A percentile compares a stretch with the other conserved stretches of the same genome.
These are phyloP conservation scores for Dendrocincla fuliginosa DNA, from an alignment of 2,797 vertebrate genomes.

Conservation along the genomic window DNA sequence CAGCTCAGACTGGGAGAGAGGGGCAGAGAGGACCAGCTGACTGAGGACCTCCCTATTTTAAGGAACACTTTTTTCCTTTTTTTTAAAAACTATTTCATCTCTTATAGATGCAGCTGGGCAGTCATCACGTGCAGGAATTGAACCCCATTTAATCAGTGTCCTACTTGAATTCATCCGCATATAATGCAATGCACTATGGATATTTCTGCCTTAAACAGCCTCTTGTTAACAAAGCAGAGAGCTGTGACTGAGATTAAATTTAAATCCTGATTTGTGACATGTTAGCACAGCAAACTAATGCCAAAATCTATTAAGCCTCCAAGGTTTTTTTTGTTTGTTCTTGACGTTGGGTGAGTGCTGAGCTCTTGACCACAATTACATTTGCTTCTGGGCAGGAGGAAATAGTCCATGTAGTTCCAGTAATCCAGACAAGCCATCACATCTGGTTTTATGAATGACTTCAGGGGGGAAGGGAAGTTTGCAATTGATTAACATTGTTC, in stretches of 20 bases:
- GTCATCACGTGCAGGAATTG: neutral
- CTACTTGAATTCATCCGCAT: neutral
- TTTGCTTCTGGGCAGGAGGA: conserved; percentile 57
- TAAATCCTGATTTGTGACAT: conserved; percentile 61
- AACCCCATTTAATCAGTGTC: neutral
- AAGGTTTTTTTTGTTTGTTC: neutral
- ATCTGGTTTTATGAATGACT: conserved; percentile 60
- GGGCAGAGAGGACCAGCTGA: neutral
- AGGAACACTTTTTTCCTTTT: neutral
- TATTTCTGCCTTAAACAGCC: conserved; percentile 13
- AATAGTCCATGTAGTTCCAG: conserved; percentile 51
- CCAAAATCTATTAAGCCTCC: conserved; percentile 43
- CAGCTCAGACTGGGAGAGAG: neutral
- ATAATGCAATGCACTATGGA: neutral
- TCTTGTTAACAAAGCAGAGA: conserved; percentile 43
- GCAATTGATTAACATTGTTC: conserved; percentile 49
- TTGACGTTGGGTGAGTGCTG: neutral
- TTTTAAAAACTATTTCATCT: neutral
- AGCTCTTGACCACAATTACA: conserved; percentile 51
- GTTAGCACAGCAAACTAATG: conserved; percentile 45
- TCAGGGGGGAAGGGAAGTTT: neutral
- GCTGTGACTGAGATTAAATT: conserved; percentile 67
- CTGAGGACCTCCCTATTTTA: neutral
- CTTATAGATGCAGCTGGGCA: neutral
- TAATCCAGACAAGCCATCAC: conserved; percentile 27